Conservation (phyloP, 2,113 vertebrate species). For the Ramphastos sulfuratus region DNA sequence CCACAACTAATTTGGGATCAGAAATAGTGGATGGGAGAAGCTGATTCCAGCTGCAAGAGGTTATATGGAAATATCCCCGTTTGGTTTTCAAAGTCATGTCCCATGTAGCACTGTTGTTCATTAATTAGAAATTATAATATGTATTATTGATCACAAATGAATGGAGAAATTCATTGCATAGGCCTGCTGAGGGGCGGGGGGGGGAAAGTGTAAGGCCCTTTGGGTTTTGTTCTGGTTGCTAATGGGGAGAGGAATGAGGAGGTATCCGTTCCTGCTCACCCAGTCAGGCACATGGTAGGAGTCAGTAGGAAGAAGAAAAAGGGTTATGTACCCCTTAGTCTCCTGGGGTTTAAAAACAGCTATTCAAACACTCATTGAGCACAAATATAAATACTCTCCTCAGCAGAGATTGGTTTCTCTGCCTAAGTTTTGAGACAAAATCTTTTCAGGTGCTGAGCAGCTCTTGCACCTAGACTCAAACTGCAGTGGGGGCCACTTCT, state of each 20-base stretch:
- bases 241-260: not conserved
- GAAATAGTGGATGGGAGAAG: conserved; percentile 6
- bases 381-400: not conserved
- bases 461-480: not conserved
- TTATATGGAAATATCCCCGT: conserved; percentile 56
- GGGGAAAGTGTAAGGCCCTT: not conserved
- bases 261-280: not conserved
- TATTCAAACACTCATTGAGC: not conserved
- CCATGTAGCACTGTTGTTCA: not conserved
- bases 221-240: not conserved
- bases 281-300: not conserved
- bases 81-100: conserved; percentile 17
- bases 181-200: not conserved
- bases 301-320: not conserved
- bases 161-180: conserved; percentile 12
- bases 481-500: not conserved
- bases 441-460: not conserved
- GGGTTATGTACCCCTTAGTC: not conserved
- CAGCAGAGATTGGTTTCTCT: not conserved
- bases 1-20: conserved; percentile 49
- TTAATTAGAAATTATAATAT: conserved; percentile 27
- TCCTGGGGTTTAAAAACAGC: not conserved
- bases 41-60: conserved; percentile 56
- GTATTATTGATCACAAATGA: conserved; percentile 2
- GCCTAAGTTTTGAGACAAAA: not conserved